Base-by-base conservation (phyloP, 2,797 vertebrate species). In the Melanotaenia maccullochi region DNA sequence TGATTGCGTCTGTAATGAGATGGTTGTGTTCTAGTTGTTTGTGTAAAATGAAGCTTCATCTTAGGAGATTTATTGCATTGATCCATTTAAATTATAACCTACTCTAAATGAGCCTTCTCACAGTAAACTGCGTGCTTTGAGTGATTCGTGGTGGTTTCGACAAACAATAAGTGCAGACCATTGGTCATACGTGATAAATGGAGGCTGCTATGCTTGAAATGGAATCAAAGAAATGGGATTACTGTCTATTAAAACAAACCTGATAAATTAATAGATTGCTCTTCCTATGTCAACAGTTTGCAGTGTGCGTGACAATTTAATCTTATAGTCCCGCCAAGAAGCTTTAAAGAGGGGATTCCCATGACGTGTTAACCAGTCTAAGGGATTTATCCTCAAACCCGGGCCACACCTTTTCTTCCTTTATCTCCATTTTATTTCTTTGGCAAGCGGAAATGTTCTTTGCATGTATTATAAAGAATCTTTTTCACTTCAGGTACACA, bases 321-420 rank as follows among this genome's bases (percentile, higher is more conserved):
- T 87, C 80, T 68, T 52, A 32, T 35, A 65, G 30, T 69, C 40
- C 9, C 57, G 65, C 56, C 44, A 22, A 51, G 60, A 80, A 73
- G 66, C 85, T 80, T 83, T 65, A 74, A 54, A 64, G n/a, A 85
- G 83, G 78, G 78, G 49, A 72, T 87, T 85, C 73, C 82, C 84
- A 61, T 84, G 72, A 75, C 62, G 44, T 66, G 9, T 82, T 82
- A 72, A 51, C 30, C 42, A 69, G 59, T 69, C 67, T 70, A 8
- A 20, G 36, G 58, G 42, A 65, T 84, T 85, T 82, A 82, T 83
- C 62, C 57, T 68, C 42, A 65, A 85, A 82, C 64, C 66, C 42
- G 12, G 44, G 65, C 67, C 79, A 79, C 73, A 77, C 73, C 73
- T 72, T 83, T 24, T 18, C 28, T 76, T 79, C 25, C 60, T 73